A percentile compares a stretch with the other conserved stretches of the same genome.
phyloP scores from a whole-genome alignment of 2,797 vertebrate genomes.

The Sciurus vulgaris region DNA sequence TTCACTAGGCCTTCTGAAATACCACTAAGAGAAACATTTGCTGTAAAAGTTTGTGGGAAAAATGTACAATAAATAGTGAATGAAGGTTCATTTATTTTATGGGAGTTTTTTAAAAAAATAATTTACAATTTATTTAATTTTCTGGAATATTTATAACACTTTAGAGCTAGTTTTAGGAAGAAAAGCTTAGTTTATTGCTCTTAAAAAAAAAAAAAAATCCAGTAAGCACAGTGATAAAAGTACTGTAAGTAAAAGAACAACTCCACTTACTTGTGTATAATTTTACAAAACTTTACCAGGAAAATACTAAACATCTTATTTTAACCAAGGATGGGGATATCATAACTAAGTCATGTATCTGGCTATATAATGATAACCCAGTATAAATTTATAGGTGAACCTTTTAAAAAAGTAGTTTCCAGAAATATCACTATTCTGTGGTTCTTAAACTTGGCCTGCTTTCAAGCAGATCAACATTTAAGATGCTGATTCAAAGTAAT shows the following conservation, averaged over 20 bases:
- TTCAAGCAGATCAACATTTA: conserved; percentile 82
- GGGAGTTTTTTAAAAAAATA: conserved; percentile 77
- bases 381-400: conserved; percentile 72
- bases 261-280: conserved; percentile 56
- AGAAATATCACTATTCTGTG: conserved; percentile 83
- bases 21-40: conserved; percentile 74
- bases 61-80: conserved; percentile 59
- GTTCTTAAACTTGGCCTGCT: conserved; percentile 82
- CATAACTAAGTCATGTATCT: conserved; percentile 80
- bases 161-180: conserved; percentile 77
- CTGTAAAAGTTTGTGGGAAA: conserved; percentile 77
- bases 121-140: conserved; percentile 79
- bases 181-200: conserved; percentile 77
- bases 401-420: conserved; percentile 75
- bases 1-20: conserved; percentile 84
- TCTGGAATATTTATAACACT: conserved; percentile 73
- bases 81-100: conserved; percentile 71
- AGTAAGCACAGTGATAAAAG: conserved; percentile 73
- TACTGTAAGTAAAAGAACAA: conserved; percentile 76
- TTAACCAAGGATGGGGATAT: conserved; percentile 76
- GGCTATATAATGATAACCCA: conserved; percentile 63
- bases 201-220: conserved; percentile 75
- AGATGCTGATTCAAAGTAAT: conserved; percentile 74
- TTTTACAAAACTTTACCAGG: conserved; percentile 81
- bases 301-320: conserved; percentile 76